Evolutionary conservation across 2,888 invertebrate species (phyloP).

Genomic region (Pherbina coryleti): DNA sequence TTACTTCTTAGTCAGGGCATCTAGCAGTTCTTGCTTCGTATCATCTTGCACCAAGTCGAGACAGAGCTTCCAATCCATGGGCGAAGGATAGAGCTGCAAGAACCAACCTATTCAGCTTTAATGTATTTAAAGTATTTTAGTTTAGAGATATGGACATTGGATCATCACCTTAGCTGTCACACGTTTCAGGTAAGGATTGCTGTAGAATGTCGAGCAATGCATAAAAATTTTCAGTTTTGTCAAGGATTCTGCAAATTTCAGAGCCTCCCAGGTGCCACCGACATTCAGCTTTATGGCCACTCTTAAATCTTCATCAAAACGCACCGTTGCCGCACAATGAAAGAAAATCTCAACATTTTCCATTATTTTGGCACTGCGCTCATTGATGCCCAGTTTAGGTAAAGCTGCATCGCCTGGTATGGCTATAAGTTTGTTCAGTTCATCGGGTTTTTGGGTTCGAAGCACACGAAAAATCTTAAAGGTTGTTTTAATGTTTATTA

Average conservation of each 20-base stretch:
- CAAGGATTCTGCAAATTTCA: conserved; percentile 74
- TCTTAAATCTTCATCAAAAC: conserved; percentile 83
- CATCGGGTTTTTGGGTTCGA: conserved; percentile 52
- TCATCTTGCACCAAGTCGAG: conserved; percentile 55
- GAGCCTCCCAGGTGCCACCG: conserved; percentile 75
- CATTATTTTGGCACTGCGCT: conserved; percentile 43
- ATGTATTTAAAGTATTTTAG: no score
- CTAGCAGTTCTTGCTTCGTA: conserved; percentile 47
- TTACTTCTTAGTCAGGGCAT: conserved; percentile 60
- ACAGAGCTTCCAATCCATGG: conserved; percentile 61
- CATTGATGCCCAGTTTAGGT: conserved; percentile 58
- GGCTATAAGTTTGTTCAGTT: conserved; percentile 57
- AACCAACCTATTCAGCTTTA: no score
- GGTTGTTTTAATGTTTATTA: neutral
- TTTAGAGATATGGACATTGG: no score
- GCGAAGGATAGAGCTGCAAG: conserved; percentile 56
- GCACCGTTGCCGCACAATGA: conserved; percentile 84
- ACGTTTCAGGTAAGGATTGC: conserved; percentile 80
- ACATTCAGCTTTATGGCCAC: conserved; percentile 76
- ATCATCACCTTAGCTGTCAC: conserved; percentile 80
- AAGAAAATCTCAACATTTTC: conserved; percentile 78
- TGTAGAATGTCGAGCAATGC: conserved; percentile 90
- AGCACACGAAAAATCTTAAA: conserved; percentile 58
- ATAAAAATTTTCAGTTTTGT: conserved; percentile 74
- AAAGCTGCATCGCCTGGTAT: conserved; percentile 59